Conservation (phyloP, 1,140 invertebrate species). For the Drosophila truncata region DNA sequence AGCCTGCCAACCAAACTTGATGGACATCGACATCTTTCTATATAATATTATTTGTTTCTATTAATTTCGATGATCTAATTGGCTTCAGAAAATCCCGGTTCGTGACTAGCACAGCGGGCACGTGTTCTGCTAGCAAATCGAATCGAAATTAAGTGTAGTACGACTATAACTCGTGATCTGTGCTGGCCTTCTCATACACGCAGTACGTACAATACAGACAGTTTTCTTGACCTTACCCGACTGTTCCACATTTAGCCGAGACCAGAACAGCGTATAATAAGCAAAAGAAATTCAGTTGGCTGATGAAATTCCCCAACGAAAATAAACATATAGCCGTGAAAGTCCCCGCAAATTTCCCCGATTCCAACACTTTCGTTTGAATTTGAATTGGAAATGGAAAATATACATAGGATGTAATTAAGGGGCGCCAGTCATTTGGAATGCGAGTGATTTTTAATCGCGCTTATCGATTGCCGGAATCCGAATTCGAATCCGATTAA, state of each 20-base stretch:
- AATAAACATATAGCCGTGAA: constrained; percentile 36
- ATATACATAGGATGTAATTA: constrained; percentile 5
- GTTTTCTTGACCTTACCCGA: constrained; percentile 58
- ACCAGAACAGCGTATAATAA: constrained; percentile 16
- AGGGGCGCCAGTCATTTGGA: constrained; percentile 29
- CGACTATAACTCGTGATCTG: constrained; percentile 38
- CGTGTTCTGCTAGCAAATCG: constrained; percentile 30
- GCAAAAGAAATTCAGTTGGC: constrained; percentile 25
- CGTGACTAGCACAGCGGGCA: constrained; percentile 26
- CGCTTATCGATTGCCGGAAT: constrained; percentile 23
- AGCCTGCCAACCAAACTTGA: constrained; percentile 1
- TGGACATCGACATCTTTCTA: neutral
- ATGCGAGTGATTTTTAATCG: constrained; percentile 52
- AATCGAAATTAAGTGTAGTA: constrained; percentile 8
- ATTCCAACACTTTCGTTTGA: constrained; percentile 22
- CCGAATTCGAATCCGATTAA: constrained; percentile 21
- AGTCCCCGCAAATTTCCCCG: constrained; percentile 30
- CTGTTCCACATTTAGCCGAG: constrained; percentile 39
- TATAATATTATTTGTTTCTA: constrained; percentile 13
- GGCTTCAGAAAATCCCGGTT: constrained; percentile 22
- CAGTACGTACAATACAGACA: neutral
- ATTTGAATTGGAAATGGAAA: constrained; percentile 19
- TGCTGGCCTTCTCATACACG: constrained; percentile 21
- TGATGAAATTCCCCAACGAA: constrained; percentile 62
- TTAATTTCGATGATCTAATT: constrained; percentile 49